Evolutionary conservation across 2,888 invertebrate species (phyloP), one percentile per base, ranked within the genome.

Genomic region (Apotomis turbidana): DNA sequence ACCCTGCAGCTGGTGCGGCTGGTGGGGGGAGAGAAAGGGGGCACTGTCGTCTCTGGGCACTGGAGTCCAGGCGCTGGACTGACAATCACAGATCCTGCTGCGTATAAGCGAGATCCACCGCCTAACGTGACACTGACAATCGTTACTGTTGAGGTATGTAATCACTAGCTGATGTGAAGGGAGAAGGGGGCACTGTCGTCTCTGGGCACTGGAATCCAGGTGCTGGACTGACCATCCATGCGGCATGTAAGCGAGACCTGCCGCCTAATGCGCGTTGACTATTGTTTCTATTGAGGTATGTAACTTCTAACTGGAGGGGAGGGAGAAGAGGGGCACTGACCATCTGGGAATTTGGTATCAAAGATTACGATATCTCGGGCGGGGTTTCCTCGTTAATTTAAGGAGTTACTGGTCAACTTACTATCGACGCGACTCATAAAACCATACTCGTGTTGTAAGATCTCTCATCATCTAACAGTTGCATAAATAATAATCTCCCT

Each of bases 281-380:
- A 97, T 98, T n/a, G 97, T 98, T 90, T 98, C 98, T 51, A 95
- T 97, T 82, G 97, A 97, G 95, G 98, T 97, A 87, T 74, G 81
- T 5, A 15, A 27, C 5, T 27, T 44, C 9, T 13, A 51, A 51
- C 27, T 27, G 27, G 27, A 27, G 27, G 27, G 27, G 27, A 27
- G 27, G 27, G 27, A 27, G 27, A 27, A 1, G 44, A 44, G 44
- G 44, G 44, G 44, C 44, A 44, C 5, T 5, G 44, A 6, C 4
- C 8, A 8, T 8, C 44, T 8, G 44, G 44, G 8, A 5, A 44
- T 44, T 44, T 5, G 44, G 27, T 27, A 27, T 27, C 27, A 27
- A 27, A 27, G 27, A 27, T 27, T 27, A 27, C 27, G 27, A 27
- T 27, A 27, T 27, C 27, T 27, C 27, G 27, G 27, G 27, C 27